A percentile compares a stretch with the other conserved stretches of the same genome.
Evolutionary conservation across 2,888 invertebrate genomes (phyloP).

Genomic region (Lepidocyrtoides sp.): DNA sequence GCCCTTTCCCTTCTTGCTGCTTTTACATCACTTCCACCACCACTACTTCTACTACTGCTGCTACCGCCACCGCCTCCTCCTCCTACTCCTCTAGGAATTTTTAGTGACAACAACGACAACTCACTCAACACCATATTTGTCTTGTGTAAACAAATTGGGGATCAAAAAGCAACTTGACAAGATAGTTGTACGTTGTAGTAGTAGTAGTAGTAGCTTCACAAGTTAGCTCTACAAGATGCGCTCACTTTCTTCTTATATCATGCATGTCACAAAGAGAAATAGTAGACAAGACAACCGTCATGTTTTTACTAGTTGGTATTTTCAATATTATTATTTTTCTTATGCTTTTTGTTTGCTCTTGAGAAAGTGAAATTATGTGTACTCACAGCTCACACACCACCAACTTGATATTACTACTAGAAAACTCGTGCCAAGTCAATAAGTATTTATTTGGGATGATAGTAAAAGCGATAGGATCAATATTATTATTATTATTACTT

Average conservation of each 20-base stretch:
- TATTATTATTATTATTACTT: conserved; percentile 24
- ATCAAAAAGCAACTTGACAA: conserved; percentile 49
- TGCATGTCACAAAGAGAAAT: not conserved
- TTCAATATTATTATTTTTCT: not conserved
- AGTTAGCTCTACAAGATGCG: not conserved
- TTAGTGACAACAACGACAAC: conserved; percentile 67
- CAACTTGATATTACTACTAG: not conserved
- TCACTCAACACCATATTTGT: conserved; percentile 76
- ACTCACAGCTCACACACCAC: not conserved
- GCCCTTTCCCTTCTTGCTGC: not conserved
- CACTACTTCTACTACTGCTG: not conserved
- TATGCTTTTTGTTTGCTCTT: not conserved
- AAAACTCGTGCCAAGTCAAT: conserved; percentile 2
- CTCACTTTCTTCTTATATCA: not conserved
- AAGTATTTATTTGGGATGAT: conserved; percentile 15
- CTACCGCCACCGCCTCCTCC: conserved; percentile 4
- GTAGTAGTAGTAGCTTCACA: conserved; percentile 30
- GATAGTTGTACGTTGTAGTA: conserved; percentile 22
- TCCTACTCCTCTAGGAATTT: conserved; percentile 38
- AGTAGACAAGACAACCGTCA: not conserved
- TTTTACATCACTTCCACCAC: not conserved
- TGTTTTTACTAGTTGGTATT: not conserved
- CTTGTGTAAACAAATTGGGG: conserved; percentile 73
- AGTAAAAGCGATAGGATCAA: not conserved
- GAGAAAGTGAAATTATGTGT: not conserved